phyloP scores from a whole-genome alignment of 2,113 vertebrate genomes.

The Equus przewalskii region DNA sequence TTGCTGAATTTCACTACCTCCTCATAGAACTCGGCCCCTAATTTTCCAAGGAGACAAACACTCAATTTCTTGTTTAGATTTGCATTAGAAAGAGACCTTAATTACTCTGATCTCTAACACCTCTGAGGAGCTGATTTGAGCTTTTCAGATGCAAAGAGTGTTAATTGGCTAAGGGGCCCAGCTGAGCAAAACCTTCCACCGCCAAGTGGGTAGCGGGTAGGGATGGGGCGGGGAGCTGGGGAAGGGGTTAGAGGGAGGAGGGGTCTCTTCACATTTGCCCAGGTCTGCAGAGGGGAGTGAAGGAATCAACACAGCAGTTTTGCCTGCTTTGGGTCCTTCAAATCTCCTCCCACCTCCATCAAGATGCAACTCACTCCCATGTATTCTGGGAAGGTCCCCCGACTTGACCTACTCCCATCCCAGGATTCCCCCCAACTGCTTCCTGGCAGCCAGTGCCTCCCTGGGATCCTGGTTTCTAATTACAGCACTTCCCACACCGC shows the following conservation, averaged over 20 bases:
- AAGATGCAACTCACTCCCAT: not conserved
- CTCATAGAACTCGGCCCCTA: not conserved
- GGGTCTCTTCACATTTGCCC: not conserved
- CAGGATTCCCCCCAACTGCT: not conserved
- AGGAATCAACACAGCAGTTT: not conserved
- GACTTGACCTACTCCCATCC: not conserved
- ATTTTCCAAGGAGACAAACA: constrained; percentile 76
- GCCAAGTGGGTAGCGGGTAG: not conserved
- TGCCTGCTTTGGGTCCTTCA: not conserved
- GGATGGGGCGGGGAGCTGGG: not conserved
- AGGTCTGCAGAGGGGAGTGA: not conserved
- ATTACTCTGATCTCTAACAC: constrained; percentile 82
- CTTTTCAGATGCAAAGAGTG: constrained; percentile 85
- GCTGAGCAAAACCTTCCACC: constrained; percentile 69
- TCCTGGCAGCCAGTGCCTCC: not conserved
- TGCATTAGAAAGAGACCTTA: constrained; percentile 84
- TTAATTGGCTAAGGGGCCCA: constrained; percentile 79
- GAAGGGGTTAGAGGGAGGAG: not conserved
- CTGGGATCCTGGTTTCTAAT: not conserved
- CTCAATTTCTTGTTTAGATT: constrained; percentile 78
- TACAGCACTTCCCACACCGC: not conserved
- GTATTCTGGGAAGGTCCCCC: not conserved
- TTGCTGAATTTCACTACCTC: constrained; percentile 43
- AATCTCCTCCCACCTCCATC: not conserved
- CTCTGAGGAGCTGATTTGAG: constrained; percentile 73